Percentiles rank a stretch among this genome's conserved stretches.
These are phyloP conservation scores for Drusus annulatus DNA, from an alignment of 1,140 invertebrate species.

Conservation along the genomic window DNA sequence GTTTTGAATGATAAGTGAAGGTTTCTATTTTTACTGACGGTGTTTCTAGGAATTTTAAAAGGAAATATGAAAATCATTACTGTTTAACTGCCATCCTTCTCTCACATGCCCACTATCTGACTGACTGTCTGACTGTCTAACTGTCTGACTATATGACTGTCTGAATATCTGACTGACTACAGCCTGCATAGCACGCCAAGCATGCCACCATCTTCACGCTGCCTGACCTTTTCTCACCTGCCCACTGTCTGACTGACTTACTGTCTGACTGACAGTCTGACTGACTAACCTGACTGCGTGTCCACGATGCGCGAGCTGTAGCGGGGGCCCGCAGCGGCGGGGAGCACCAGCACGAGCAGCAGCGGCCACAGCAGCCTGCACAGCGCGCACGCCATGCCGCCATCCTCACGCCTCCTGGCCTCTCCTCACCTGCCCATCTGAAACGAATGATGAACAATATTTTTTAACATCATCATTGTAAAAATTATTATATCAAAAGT, in stretches of 20 bases:
- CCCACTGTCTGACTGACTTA: background rate
- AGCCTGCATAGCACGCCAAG: constrained; percentile 50
- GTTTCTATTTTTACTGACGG: too few species aligned
- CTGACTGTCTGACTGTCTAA: background rate
- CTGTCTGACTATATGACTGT: constrained; percentile 25
- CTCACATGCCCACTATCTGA: too few species aligned
- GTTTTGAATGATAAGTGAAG: too few species aligned
- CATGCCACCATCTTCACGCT: constrained; percentile 56
- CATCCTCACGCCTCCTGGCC: constrained; percentile 54
- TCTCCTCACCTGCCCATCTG: constrained; percentile 51
- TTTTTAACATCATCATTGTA: background rate
- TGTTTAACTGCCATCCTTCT: too few species aligned
- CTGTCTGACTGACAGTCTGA: background rate
- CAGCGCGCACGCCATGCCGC: constrained; percentile 55
- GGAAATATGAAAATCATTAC: background rate
- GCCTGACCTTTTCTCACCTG: background rate
- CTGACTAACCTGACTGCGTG: constrained; percentile 52
- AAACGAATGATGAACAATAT: constrained; percentile 28
- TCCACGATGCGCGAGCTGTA: constrained; percentile 56
- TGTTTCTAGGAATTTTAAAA: too few species aligned
- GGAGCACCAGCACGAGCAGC: constrained; percentile 46
- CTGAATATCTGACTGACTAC: constrained; percentile 48
- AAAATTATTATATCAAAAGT: too few species aligned
- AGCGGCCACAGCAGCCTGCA: constrained; percentile 53
- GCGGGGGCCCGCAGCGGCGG: constrained; percentile 50